Evolutionary conservation across 92 coral and sea anemone species (phyloP).

Genomic region (Bergia puertoricense): DNA sequence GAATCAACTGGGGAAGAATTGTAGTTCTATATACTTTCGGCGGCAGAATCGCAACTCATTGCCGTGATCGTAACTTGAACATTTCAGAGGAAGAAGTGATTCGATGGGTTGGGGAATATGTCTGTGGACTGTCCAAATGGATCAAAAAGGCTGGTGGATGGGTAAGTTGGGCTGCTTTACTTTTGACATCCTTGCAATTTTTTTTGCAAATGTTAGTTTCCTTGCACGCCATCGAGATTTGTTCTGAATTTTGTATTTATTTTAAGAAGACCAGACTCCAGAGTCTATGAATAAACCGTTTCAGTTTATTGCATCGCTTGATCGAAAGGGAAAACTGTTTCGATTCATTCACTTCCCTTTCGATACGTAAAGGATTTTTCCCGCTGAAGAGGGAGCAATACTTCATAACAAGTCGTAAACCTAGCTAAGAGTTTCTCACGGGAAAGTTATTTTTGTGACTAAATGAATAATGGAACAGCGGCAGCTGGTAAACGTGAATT

Average conservation of each 20-base stretch:
- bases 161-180: slow-evolving; percentile 61
- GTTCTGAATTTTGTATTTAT: not conserved
- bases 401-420: not conserved
- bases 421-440: slow-evolving; percentile 15
- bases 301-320: not conserved
- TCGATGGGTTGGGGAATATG: slow-evolving; percentile 77
- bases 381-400: not conserved
- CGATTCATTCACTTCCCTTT: not conserved
- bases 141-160: slow-evolving; percentile 90
- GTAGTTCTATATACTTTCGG: slow-evolving; percentile 84
- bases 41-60: slow-evolving; percentile 79
- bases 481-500: slow-evolving; percentile 19
- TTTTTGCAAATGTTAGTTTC: slow-evolving; percentile 33
- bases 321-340: slow-evolving; percentile 1
- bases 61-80: slow-evolving; percentile 56
- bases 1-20: slow-evolving; percentile 95
- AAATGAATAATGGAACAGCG: slow-evolving; percentile 27
- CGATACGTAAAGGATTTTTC: not conserved
- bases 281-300: not conserved
- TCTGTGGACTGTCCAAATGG: slow-evolving; percentile 72
- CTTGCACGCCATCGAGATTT: not conserved
- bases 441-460: slow-evolving; percentile 26
- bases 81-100: slow-evolving; percentile 55
- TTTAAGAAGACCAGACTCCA: not conserved
- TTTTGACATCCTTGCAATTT: slow-evolving; percentile 23